Conservation (phyloP, 2,797 vertebrate species). For the Anisognathus igniventris region DNA sequence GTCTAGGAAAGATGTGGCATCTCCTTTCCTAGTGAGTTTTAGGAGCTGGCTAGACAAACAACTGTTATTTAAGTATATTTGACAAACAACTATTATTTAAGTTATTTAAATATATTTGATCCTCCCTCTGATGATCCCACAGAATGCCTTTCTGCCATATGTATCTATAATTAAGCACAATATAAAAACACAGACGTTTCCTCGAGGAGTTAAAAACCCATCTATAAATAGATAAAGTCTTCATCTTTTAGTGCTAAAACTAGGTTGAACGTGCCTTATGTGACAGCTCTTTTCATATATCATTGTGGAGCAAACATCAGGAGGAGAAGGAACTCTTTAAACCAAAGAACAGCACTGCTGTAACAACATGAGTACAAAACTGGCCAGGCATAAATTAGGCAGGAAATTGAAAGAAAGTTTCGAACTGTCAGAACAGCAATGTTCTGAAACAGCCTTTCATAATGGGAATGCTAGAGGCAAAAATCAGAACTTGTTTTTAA, state of each 20-base stretch:
- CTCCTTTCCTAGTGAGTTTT: not conserved
- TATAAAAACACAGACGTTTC: not conserved
- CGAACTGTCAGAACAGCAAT: constrained; percentile 7
- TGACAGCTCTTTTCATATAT: constrained; percentile 13
- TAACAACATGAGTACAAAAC: constrained; percentile 12
- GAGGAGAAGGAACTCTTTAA: constrained; percentile 33
- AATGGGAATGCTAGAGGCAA: constrained; percentile 52
- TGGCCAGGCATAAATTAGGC: constrained; percentile 39
- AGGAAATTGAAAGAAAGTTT: constrained; percentile 57
- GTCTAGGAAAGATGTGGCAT: not conserved
- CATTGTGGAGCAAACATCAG: constrained; percentile 8
- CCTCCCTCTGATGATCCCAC: not conserved
- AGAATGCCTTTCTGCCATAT: not conserved
- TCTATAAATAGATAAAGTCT: constrained; percentile 37
- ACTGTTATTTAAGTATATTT: not conserved
- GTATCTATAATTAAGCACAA: not conserved
- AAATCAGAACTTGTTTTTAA: constrained; percentile 57
- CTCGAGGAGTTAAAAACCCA: not conserved
- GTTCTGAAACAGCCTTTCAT: constrained; percentile 57
- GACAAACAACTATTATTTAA: not conserved
- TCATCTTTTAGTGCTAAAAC: constrained; percentile 17
- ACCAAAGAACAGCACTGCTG: not conserved
- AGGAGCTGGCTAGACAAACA: not conserved
- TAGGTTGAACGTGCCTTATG: constrained; percentile 36
- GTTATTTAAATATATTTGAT: not conserved